Evolutionary conservation across 2,113 vertebrate genomes (phyloP).

Genomic region (Brachionichthys hirsutus): DNA sequence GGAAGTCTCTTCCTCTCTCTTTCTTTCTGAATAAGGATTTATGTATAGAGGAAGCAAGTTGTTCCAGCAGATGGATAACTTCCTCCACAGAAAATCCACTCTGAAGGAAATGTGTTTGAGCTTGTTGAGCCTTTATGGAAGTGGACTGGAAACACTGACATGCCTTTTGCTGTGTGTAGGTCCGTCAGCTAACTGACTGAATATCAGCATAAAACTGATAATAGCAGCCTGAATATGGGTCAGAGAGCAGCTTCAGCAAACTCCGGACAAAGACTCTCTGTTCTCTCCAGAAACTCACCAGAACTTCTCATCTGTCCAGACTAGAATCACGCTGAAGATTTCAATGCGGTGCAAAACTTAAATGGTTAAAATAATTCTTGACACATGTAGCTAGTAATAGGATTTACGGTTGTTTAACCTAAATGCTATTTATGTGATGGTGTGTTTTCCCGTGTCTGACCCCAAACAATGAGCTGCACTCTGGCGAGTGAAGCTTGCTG

Average conservation of each 20-base stretch:
- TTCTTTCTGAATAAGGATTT: conserved; percentile 20
- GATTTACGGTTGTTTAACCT: conserved; percentile 32
- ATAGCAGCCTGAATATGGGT: background rate
- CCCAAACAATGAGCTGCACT: conserved; percentile 26
- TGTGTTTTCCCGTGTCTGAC: conserved; percentile 20
- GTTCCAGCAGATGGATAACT: conserved; percentile 60
- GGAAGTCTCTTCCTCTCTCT: conserved; percentile 55
- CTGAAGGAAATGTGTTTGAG: conserved; percentile 39
- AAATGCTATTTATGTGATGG: conserved; percentile 16
- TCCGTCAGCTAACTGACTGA: conserved; percentile 46
- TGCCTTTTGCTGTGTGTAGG: conserved; percentile 26
- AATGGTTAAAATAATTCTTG: background rate
- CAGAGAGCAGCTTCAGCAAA: conserved; percentile 12
- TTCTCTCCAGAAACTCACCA: conserved; percentile 20
- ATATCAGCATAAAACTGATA: conserved; percentile 14
- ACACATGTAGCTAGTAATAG: conserved; percentile 18
- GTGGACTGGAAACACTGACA: conserved; percentile 35
- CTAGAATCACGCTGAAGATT: conserved; percentile 34
- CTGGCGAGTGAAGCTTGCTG: conserved; percentile 46
- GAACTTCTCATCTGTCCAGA: conserved; percentile 24
- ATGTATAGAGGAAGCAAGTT: conserved; percentile 62
- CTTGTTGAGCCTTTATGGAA: conserved; percentile 31
- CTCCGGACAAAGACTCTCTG: conserved; percentile 55
- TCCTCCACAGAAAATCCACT: conserved; percentile 49
- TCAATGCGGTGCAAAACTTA: background rate